phyloP scores from a whole-genome alignment of 2,888 invertebrate species.

The Athripsodes cinereus region DNA sequence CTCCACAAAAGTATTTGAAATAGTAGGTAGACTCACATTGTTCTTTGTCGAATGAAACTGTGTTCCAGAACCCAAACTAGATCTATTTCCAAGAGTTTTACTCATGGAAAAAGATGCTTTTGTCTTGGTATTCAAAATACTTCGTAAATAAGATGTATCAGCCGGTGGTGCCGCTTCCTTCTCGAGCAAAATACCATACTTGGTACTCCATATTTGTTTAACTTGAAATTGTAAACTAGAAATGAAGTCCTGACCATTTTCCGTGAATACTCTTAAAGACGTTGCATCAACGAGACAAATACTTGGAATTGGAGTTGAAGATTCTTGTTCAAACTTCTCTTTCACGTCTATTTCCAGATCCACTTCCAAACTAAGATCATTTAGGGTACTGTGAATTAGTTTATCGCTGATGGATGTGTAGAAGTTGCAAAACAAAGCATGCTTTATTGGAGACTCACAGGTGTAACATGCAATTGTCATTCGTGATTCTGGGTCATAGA shows the following conservation, averaged over 20 bases:
- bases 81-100: conserved; percentile 14
- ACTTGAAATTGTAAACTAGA: conserved; percentile 77
- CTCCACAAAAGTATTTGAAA: conserved; percentile 30
- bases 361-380: conserved; percentile 45
- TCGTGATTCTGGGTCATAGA: conserved; percentile 47
- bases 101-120: conserved; percentile 5
- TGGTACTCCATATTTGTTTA: conserved; percentile 76
- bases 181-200: conserved; percentile 80
- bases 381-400: conserved; percentile 48
- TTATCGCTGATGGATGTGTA: conserved; percentile 48
- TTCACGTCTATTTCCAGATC: conserved; percentile 48
- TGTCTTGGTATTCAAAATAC: conserved; percentile 11
- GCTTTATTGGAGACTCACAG: conserved; percentile 73
- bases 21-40: conserved; percentile 9
- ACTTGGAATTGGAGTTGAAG: conserved; percentile 54
- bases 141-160: conserved; percentile 31
- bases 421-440: conserved; percentile 69
- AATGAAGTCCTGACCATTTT: conserved; percentile 76
- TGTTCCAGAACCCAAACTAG: conserved; percentile 15
- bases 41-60: conserved; percentile 15
- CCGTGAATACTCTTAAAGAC: conserved; percentile 70
- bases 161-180: conserved; percentile 48
- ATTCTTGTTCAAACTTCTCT: conserved; percentile 45
- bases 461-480: conserved; percentile 69
- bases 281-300: conserved; percentile 70